Evolutionary conservation across 1,140 invertebrate genomes (phyloP), one percentile per base, ranked within the genome.

Genomic region (Lanistes nyassanus): DNA sequence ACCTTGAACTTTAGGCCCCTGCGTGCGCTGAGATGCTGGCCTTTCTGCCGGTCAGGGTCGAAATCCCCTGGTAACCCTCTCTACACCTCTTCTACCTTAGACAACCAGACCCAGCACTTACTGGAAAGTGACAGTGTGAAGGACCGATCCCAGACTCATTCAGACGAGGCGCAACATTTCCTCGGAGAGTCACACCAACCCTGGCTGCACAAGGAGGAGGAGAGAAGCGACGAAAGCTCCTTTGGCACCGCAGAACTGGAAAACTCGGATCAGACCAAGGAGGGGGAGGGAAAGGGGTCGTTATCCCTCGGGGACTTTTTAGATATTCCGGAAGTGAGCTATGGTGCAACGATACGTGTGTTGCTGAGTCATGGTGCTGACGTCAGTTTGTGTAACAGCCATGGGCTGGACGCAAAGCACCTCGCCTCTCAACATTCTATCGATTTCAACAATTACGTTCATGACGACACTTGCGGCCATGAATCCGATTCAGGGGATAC

Each of bases 341-440:
- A 26, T 60, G 7, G 29, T 23, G 23, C 2, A 2, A 60, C 56
- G 56, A 60, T 11, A 2, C 56, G 1, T 1, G 56, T 60, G 23
- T 60, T 60, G 56, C 56, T 60, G 23, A n/a, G 56, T 26, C 56
- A 60, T 23, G 56, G 56, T 26, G 56, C 56, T n/a, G 56, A 60
- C 29, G 56, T 60, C 56, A 60, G 7, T n/a, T 11, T 2, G 56
- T 11, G 3, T 60, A 60, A 60, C 56, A 7, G 23, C n/a, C 3
- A 11, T 11, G 23, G n/a, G 23, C 3, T 60, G 56, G 56, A 60
- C 3, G 3, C 56, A 9, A 47, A 47, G 19, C 42, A 6, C 42
- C 42, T 47, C 9, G 42, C 42, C 5, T 9, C 42, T 6, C 9
- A 6, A 16, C 19, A 47, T 47, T 2, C 42, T 47, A 16, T 47